Evolutionary conservation across 2,797 vertebrate species (phyloP).

Genomic region (Epinephelus malabaricus): DNA sequence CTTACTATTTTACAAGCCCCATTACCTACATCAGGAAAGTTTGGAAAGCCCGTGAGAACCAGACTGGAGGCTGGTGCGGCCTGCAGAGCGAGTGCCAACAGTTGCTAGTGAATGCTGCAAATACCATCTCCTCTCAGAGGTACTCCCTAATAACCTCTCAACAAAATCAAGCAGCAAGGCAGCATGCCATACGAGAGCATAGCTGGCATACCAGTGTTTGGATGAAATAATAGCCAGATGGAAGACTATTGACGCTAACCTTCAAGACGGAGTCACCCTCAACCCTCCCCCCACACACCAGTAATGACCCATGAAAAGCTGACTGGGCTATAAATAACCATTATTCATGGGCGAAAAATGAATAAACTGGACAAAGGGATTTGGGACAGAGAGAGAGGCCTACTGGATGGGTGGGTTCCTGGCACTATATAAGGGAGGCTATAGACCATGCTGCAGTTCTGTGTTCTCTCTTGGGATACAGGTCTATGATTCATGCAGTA

Average conservation of each 20-base stretch:
- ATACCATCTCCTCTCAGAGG: slow-evolving; percentile 57
- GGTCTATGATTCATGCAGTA: not conserved
- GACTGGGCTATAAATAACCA: slow-evolving; percentile 63
- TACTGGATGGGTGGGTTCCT: slow-evolving; percentile 24
- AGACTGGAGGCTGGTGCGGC: slow-evolving; percentile 22
- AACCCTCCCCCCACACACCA: slow-evolving; percentile 16
- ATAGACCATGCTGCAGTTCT: slow-evolving; percentile 8
- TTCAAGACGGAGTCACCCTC: slow-evolving; percentile 32
- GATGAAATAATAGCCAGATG: slow-evolving; percentile 60
- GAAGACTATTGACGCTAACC: slow-evolving; percentile 54
- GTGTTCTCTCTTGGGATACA: not conserved
- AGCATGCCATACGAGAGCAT: slow-evolving; percentile 53
- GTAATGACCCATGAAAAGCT: slow-evolving; percentile 45
- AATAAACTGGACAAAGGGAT: slow-evolving; percentile 49
- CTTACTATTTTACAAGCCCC: slow-evolving; percentile 29
- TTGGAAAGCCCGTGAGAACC: slow-evolving; percentile 31
- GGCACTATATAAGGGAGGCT: slow-evolving; percentile 6
- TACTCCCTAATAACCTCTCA: slow-evolving; percentile 51
- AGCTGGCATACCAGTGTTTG: slow-evolving; percentile 63
- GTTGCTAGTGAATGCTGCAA: slow-evolving; percentile 48
- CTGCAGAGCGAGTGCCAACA: slow-evolving; percentile 39
- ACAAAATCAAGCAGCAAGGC: slow-evolving; percentile 51
- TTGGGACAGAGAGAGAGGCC: slow-evolving; percentile 8
- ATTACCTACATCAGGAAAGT: slow-evolving; percentile 14
- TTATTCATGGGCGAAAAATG: slow-evolving; percentile 64